phyloP scores from a whole-genome alignment of 2,113 vertebrate species.

The Ariopsis seemanni region DNA sequence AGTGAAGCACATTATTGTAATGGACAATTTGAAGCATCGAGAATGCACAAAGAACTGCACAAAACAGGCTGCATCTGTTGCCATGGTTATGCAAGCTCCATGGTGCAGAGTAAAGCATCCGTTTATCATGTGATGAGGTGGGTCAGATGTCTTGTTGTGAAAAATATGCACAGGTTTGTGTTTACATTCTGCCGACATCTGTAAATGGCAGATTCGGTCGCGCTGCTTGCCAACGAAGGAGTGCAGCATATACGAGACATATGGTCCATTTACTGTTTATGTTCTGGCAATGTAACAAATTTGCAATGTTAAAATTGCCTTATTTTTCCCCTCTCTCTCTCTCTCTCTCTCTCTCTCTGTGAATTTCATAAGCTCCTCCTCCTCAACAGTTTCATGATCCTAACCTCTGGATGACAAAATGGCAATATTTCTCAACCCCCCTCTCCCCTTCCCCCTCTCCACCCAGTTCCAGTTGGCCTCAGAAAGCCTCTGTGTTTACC shows the following conservation, averaged over 20 bases:
- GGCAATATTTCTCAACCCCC: background rate
- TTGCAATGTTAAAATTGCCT: slow-evolving; percentile 47
- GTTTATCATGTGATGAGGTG: slow-evolving; percentile 31
- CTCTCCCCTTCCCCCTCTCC: background rate
- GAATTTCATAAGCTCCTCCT: background rate
- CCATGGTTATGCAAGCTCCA: slow-evolving; percentile 57
- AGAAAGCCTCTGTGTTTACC: background rate
- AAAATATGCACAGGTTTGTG: slow-evolving; percentile 36
- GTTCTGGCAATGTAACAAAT: slow-evolving; percentile 61
- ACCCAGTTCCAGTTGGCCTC: background rate
- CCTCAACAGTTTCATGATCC: background rate
- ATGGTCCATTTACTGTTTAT: slow-evolving; percentile 67
- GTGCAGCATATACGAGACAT: slow-evolving; percentile 52
- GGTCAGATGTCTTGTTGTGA: slow-evolving; percentile 28
- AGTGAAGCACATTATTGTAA: background rate
- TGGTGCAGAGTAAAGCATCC: slow-evolving; percentile 37
- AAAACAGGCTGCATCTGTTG: slow-evolving; percentile 51
- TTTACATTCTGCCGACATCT: slow-evolving; percentile 52
- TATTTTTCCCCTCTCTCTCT: slow-evolving; percentile 45
- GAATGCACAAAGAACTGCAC: slow-evolving; percentile 32
- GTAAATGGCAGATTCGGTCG: slow-evolving; percentile 58
- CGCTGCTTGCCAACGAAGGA: slow-evolving; percentile 21
- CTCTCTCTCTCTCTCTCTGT: background rate
- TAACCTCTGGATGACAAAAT: background rate
- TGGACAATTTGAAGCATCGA: slow-evolving; percentile 2